Evolutionary conservation across 2,888 invertebrate species (phyloP).

Genomic region (Meganola albula): DNA sequence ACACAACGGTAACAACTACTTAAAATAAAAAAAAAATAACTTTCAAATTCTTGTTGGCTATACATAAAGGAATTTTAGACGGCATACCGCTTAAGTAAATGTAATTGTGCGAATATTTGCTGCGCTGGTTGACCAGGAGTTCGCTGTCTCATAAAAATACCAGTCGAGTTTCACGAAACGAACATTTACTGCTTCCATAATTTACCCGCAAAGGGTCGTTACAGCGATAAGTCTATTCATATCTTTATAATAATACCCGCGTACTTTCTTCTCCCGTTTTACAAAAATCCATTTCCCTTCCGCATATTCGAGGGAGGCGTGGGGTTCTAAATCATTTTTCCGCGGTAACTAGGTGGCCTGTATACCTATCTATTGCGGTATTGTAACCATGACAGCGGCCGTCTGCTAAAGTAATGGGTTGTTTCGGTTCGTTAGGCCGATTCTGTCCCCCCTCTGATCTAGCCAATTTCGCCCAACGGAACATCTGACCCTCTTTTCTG

Average conservation of each 20-base stretch:
- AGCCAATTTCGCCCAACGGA: constrained; percentile 14
- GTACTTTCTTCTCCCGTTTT: constrained; percentile 12
- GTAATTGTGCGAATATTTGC: no score
- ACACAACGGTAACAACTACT: no score
- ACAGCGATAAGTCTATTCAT: not conserved
- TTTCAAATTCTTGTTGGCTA: no score
- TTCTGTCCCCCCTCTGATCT: constrained; percentile 29
- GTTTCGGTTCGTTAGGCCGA: constrained; percentile 41
- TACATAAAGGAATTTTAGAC: no score
- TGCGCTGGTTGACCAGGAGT: no score
- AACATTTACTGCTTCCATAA: no score
- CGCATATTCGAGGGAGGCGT: constrained; percentile 9
- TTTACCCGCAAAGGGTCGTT: not conserved
- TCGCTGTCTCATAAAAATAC: no score
- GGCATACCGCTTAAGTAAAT: no score
- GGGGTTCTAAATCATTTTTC: constrained; percentile 24
- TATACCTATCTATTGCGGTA: constrained; percentile 21
- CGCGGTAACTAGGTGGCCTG: constrained; percentile 16
- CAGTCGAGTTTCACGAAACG: no score
- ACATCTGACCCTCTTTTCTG: constrained; percentile 19
- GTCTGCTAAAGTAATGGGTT: constrained; percentile 38
- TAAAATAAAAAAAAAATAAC: no score
- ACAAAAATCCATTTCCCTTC: constrained; percentile 20
- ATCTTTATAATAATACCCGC: not conserved
- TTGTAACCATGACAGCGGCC: constrained; percentile 29